Base-by-base conservation (phyloP, 2,888 invertebrate genomes). In the Amphimallon solstitiale region DNA sequence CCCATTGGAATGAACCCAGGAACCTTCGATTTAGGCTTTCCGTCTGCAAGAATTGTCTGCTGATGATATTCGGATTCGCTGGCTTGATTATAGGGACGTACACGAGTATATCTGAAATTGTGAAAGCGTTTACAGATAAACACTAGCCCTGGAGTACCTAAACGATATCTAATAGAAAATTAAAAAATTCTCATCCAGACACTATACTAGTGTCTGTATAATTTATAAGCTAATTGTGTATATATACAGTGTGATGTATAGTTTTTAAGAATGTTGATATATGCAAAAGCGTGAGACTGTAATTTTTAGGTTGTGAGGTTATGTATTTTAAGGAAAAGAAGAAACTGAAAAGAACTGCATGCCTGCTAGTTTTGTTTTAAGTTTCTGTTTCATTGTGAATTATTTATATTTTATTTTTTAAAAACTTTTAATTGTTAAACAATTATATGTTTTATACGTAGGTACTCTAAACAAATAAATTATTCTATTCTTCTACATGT, bases 1-100 rank as follows among this genome's bases (percentile, higher is more conserved):
- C 92, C 0, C 91, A 90, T 79, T 95, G 94, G 93, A 87, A 90
- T 75, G 84, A 86, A 63, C 86, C 85, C 4, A 84, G 84, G 0
- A 86, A 87, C 10, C 77, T 84, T 0, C 85, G 85, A 64, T 79
- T 77, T 67, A 78, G 80, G 35, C 72, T 83, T 51, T 79, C 85
- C 72, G 65, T 85, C 1, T 75, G 81, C 9, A 90, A 89, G 75
- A 87, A 90, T 72, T 78, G 79, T 3, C 69, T 85, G 0, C 81
- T 91, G 21, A 83, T 90, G 9, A 17, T 87, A 0, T 84, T 91
- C 66, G 90, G 90, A 2, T 64, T 88, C 2, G 77, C 88, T 5
- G 91, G 90, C 0, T 84, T 92, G 4, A 74, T 90, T 3, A 86
- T 88, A 2, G 91, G 91, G 48, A 90, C 90, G 0, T 88, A 87